phyloP scores from a whole-genome alignment of 2,797 vertebrate species.

The Molossus alvarezi region DNA sequence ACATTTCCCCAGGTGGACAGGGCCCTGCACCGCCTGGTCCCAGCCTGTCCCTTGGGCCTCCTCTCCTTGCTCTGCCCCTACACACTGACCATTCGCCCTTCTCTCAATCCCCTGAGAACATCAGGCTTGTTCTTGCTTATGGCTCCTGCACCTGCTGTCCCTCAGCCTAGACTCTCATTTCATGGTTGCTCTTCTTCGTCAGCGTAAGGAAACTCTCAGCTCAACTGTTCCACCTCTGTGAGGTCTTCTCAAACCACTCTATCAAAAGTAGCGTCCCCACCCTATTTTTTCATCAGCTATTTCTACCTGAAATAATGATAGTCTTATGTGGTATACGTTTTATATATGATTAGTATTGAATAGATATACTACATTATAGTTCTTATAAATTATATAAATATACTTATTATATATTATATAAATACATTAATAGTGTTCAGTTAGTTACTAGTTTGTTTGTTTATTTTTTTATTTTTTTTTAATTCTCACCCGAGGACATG shows the following conservation, averaged over 20 bases:
- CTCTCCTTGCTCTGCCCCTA: background rate
- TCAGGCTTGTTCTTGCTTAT: background rate
- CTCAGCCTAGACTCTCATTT: background rate
- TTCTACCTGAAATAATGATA: constrained; percentile 11
- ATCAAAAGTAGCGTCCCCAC: background rate
- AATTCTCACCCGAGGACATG: too few relatives aligned
- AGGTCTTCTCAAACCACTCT: background rate
- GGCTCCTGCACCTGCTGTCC: background rate
- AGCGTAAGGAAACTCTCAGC: background rate
- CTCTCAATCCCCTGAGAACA: background rate
- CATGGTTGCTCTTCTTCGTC: background rate
- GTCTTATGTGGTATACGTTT: background rate
- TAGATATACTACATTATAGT: background rate
- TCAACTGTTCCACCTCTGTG: background rate
- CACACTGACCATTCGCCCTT: accelerated
- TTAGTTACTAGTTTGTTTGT: background rate
- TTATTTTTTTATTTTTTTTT: background rate
- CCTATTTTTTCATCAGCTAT: background rate
- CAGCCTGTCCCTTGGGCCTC: background rate
- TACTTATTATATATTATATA: background rate
- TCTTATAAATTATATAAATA: background rate
- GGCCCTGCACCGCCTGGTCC: too few relatives aligned
- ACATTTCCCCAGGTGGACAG: background rate
- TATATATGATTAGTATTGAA: background rate
- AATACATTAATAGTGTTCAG: background rate